Evolutionary conservation across 30 jellyfish, hydroid and myxozoan species (phyloP).

Genomic region (Hydractinia symbiolongicarpus): DNA sequence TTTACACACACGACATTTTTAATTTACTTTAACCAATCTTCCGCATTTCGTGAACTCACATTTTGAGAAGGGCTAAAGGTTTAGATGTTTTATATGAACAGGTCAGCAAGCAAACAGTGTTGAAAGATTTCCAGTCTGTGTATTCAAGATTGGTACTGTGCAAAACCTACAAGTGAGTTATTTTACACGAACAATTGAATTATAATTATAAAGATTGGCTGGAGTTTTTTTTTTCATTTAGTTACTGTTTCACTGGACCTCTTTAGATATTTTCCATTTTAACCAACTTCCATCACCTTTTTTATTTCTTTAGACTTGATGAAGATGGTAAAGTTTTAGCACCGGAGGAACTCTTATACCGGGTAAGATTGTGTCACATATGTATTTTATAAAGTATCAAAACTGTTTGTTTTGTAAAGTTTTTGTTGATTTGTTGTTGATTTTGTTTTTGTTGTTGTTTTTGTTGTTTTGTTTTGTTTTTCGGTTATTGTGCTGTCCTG

Average conservation of each 20-base stretch:
- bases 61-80: too few species aligned
- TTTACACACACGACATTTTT: too few species aligned
- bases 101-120: slow-evolving; percentile 85
- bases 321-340: slow-evolving; percentile 92
- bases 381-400: neutral
- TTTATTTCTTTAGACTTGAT: slow-evolving; percentile 49
- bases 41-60: too few species aligned
- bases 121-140: slow-evolving; percentile 73
- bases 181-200: neutral
- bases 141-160: slow-evolving; percentile 86
- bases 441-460: too few species aligned
- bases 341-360: slow-evolving; percentile 81
- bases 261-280: neutral
- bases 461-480: too few species aligned
- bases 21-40: too few species aligned
- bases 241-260: neutral
- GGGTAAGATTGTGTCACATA: slow-evolving; percentile 40
- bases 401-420: neutral
- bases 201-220: too few species aligned
- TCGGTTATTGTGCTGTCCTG: too few species aligned
- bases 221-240: neutral
- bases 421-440: neutral
- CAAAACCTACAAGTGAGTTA: slow-evolving; percentile 73
- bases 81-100: neutral
- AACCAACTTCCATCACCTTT: neutral